A percentile compares a stretch with the other conserved stretches of the same genome.
These are phyloP conservation scores for Python bivittatus DNA, from an alignment of 2,113 vertebrate genomes.

Conservation along the genomic window DNA sequence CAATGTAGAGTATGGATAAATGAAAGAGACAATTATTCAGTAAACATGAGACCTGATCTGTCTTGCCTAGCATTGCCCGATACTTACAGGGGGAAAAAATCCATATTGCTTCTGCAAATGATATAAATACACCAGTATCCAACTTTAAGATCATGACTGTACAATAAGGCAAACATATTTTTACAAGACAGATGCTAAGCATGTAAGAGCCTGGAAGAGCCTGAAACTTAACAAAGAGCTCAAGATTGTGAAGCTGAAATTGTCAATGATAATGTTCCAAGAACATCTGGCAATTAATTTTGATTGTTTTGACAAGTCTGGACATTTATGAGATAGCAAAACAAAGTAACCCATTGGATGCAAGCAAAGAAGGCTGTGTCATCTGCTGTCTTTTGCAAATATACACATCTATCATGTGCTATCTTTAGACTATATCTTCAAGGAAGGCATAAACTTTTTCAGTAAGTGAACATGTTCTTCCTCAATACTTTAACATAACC, in stretches of 20 bases:
- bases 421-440: slow-evolving; percentile 44
- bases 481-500: slow-evolving; percentile 36
- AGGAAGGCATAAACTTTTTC: slow-evolving; percentile 38
- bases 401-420: slow-evolving; percentile 8
- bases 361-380: slow-evolving; percentile 31
- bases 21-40: not conserved
- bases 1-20: not conserved
- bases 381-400: slow-evolving; percentile 29
- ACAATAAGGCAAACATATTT: not conserved
- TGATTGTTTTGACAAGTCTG: slow-evolving; percentile 43
- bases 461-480: slow-evolving; percentile 29
- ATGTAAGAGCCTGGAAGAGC: accelerated
- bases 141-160: not conserved
- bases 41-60: not conserved
- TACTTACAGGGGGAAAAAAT: not conserved
- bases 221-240: slow-evolving; percentile 25
- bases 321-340: slow-evolving; percentile 38
- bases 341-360: slow-evolving; percentile 36
- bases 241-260: slow-evolving; percentile 24
- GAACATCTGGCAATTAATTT: slow-evolving; percentile 49
- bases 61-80: not conserved
- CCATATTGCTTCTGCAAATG: not conserved
- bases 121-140: not conserved
- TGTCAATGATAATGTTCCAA: slow-evolving; percentile 40
- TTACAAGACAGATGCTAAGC: not conserved